Base-by-base conservation (phyloP, 2,113 vertebrate species). In the Gadus chalcogrammus region DNA sequence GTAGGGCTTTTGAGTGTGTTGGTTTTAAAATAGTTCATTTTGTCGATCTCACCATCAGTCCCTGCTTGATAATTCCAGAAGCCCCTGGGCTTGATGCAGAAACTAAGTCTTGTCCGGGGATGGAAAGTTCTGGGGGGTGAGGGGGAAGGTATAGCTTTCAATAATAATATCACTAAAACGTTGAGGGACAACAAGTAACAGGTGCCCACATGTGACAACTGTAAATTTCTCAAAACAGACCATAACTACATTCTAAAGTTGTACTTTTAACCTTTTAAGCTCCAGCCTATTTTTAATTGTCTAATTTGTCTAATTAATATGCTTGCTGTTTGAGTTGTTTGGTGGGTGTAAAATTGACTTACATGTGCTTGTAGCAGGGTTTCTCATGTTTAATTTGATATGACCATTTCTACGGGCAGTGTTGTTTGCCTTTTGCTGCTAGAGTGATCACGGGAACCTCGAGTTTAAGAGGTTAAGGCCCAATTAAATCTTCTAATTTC, bases 51-150 rank as follows among this genome's bases (percentile, higher is more conserved):
- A 77, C 64, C 77, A 72, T 79, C 66, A 22, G 42, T 58, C 79
- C 20, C n/a, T 62, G 58, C n/a, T 38, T 61, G n/a, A 58, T 48
- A 48, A 70, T 70, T 16, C 20, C 28, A 85, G 68, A 42, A 38
- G 75, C 74, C 68, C 65, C 11, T 73, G 77, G 85, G 76, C 68
- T 0, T 64, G 42, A 60, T 74, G 77, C 67, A 64, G 76, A 86
- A 82, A 81, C 75, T 76, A 74, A 80, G 61, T 77, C 80, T 58
- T n/a, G 18, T 70, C 64, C 73, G 73, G 2, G 1, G 60, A 71
- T 58, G 48, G 42, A 24, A 24, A 8, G 20, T 70, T 79, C 86
- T 48, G 17, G 65, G 61, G 22, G 31, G 31, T 35, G 4, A 31
- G 31, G 31, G 20, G 67, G 63, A 16, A 58, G 55, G 5, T 20